A percentile compares a stretch with the other conserved stretches of the same genome.
Evolutionary conservation across 2,113 vertebrate genomes (phyloP).

Genomic region (crab-eating macaque (Macaca fascicularis)): T2T-MFA8v1.1 NC_088380.1:125188501-125189000

Average conservation of each 20-base stretch:
- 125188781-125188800: background rate
- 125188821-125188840: background rate
- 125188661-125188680: background rate
- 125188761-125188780: background rate
- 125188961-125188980: background rate
- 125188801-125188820: background rate
- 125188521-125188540: constrained; percentile 46
- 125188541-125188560: background rate
- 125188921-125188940: background rate
- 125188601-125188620: constrained; percentile 44
- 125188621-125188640: background rate
- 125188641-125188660: constrained; percentile 20
- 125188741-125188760: background rate
- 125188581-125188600: constrained; percentile 38
- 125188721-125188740: background rate
- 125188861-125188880: background rate
- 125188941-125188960: background rate
- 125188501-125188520: background rate
- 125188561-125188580: constrained; percentile 41
- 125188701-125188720: constrained; percentile 16
- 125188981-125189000: too few relatives aligned
- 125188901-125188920: background rate
- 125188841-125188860: background rate
- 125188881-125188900: background rate
- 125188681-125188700: constrained; percentile 6